Base-by-base conservation (phyloP, 2,888 invertebrate genomes). In the Caenorhabditis sinica region DNA sequence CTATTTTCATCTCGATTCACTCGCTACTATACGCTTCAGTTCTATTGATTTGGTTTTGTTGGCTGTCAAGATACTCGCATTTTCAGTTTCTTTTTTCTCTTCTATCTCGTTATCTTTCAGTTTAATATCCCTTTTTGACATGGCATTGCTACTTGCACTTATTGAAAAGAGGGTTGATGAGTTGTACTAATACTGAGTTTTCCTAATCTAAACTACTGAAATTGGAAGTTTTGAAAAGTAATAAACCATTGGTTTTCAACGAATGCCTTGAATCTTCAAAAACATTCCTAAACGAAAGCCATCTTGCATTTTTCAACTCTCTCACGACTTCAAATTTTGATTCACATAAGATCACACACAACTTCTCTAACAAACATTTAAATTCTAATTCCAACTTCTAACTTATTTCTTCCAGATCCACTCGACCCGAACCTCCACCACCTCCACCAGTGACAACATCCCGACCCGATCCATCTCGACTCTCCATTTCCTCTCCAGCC, bases 401-500 rank as follows among this genome's bases (percentile, higher is more conserved):
- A 58, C 11, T 11, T 2, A 28, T 33, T 17, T n/a, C 1, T 61
- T 77, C 23, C 69, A 77, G 77, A 53, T 71, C 77, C n/a, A 23
- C 43, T 20, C 80, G 60, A 17, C 58, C 65, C 20, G 56, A 65
- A 11, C 36, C 65, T 33, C 20, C 76, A 2, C 69, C 33, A 25
- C 40, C 25, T 11, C 60, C 49, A 11, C 60, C 66, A 17, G 20
- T 45, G 20, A 0, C 36, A 33, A 33, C 71, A 15, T 63, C 71
- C 17, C 30, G 65, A 15, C 73, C 82, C 11, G 58, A 69, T 72
- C 65, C 76, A 23, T 73, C n/a, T 15, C 82, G 77, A 40, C 60
- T 75, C 25, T 69, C 77, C n/a, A 73, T 75, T 20, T 69, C 77
- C 15, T 83, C 83, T 20, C 83, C 83, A 71, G 69, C 84, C 0